phyloP scores from a whole-genome alignment of 2,113 vertebrate species.

The Triplophysa rosa region DNA sequence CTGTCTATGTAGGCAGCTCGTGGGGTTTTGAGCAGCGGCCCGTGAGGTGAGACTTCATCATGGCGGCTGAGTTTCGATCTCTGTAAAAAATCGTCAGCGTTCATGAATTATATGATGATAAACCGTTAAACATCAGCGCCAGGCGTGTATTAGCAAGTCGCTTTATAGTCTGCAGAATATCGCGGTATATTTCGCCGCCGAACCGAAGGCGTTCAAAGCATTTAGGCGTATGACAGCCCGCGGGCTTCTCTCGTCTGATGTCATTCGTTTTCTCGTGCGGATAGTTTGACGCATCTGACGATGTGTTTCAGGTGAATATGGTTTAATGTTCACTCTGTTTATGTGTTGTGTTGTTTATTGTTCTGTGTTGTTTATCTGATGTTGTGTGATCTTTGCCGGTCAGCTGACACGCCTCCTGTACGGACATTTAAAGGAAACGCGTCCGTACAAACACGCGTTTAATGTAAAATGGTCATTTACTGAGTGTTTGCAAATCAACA shows the following conservation, averaged over 20 bases:
- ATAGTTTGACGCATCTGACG: background rate
- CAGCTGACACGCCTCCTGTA: slow-evolving; percentile 52
- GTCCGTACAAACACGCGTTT: background rate
- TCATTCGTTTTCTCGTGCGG: too few relatives aligned
- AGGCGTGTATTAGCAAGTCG: background rate
- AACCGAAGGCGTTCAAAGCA: background rate
- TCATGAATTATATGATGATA: background rate
- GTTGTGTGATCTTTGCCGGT: slow-evolving; percentile 45
- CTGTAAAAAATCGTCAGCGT: slow-evolving; percentile 38
- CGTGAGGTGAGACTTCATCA: slow-evolving; percentile 42
- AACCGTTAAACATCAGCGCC: background rate
- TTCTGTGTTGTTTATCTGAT: background rate
- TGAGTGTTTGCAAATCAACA: too few relatives aligned
- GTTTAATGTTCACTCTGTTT: slow-evolving; percentile 1
- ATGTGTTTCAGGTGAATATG: slow-evolving; percentile 56
- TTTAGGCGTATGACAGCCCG: background rate
- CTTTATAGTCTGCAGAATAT: background rate
- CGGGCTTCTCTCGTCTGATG: background rate
- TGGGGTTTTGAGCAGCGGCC: background rate
- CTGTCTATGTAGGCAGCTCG: background rate
- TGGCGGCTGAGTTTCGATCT: slow-evolving; percentile 68
- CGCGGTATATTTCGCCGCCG: background rate
- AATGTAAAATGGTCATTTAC: too few relatives aligned
- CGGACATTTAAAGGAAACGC: slow-evolving; percentile 22
- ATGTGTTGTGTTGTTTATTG: slow-evolving; percentile 40